Evolutionary conservation across 2,797 vertebrate species (phyloP), one percentile per base, ranked within the genome.

Genomic region (Fundulus diaphanus): DNA sequence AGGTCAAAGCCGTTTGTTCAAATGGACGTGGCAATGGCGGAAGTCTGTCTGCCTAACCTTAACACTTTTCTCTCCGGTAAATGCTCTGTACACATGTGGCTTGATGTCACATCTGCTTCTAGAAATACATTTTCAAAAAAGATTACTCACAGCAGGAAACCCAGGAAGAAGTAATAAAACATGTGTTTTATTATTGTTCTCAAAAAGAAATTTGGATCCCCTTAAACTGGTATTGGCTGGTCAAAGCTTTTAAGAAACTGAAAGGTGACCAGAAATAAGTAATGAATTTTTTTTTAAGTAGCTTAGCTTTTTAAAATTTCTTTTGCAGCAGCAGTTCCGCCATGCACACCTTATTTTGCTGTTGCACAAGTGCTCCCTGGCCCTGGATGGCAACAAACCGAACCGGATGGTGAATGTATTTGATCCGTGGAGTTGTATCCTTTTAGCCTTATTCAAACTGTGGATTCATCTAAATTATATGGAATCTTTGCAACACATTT

Each of bases 391-490:
- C 83, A 87, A 89, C 82, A 87, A 83, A 85, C 72, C 80, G 87
- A 91, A 68, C 78, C 80, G 80, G 89, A 90, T 88, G 73, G 81
- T 82, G 77, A 87, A 88, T 86, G 77, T 83, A 83, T 92, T 91
- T 90, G 81, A 90, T 92, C 83, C 86, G 79, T 83, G 85, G 73
- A 90, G 88, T 89, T 80, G 44, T 80, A 89, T 90, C 83, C 74
- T 81, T 81, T 93, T 88, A 84, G 87, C 74, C 89, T 90, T 92
- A 86, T 92, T 92, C 90, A 92, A 92, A 91, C 82, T 93, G 89
- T 94, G 85, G 92, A 94, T 94, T 94, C 88, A 88, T 94, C 94
- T 92, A 94, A 94, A 93, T 89, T 92, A 91, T 90, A 90, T 90
- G 85, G 89, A 93, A 94, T 93, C 92, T 91, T 88, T 87, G 92